Conservation (phyloP, 2,888 invertebrate genomes). For the Hypena proboscidalis region DNA sequence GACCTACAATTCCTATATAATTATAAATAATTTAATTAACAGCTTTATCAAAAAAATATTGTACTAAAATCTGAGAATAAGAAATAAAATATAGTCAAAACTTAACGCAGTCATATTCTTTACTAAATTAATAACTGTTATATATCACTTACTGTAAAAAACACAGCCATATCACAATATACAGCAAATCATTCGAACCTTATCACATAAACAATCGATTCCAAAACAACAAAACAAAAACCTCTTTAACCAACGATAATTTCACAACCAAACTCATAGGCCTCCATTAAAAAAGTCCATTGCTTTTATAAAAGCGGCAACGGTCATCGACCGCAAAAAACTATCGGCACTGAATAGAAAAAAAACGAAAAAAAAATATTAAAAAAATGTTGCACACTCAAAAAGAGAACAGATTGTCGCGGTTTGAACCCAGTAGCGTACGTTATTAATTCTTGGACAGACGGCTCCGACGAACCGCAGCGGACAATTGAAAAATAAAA, state of each 20-base stretch:
- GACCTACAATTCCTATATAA: too few relatives aligned
- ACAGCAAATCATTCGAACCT: too few relatives aligned
- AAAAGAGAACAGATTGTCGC: slow-evolving; percentile 81
- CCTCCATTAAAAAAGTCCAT: slow-evolving; percentile 55
- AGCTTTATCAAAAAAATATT: too few relatives aligned
- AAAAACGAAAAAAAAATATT: slow-evolving; percentile 59
- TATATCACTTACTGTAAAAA: too few relatives aligned
- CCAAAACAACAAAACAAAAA: neutral
- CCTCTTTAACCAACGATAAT: slow-evolving; percentile 15
- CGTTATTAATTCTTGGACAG: slow-evolving; percentile 82
- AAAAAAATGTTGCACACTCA: slow-evolving; percentile 60
- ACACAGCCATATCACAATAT: too few relatives aligned
- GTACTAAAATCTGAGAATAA: too few relatives aligned
- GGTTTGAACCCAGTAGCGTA: slow-evolving; percentile 64
- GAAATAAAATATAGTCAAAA: too few relatives aligned
- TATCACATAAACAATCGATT: neutral
- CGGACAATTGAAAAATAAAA: slow-evolving; percentile 82
- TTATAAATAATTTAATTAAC: too few relatives aligned
- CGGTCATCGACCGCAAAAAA: slow-evolving; percentile 79
- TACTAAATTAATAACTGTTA: too few relatives aligned
- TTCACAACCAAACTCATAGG: slow-evolving; percentile 30
- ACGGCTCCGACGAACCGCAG: slow-evolving; percentile 67
- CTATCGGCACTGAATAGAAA: slow-evolving; percentile 77
- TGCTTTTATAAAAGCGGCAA: slow-evolving; percentile 63
- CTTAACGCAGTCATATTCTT: too few relatives aligned